These are phyloP conservation scores for Melanargia galathea DNA, from an alignment of 2,888 invertebrate genomes.

Conservation along the genomic window DNA sequence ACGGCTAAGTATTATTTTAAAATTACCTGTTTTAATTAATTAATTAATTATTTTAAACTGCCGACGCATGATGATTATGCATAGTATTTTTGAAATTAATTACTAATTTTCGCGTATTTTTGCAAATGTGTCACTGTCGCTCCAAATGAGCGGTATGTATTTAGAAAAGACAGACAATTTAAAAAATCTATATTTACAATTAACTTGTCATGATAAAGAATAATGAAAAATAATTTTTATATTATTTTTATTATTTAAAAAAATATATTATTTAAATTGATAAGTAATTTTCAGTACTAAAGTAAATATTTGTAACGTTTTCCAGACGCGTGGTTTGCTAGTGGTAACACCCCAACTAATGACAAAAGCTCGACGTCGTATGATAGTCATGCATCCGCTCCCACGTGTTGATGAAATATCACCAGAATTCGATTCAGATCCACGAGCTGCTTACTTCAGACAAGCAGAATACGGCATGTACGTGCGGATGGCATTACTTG, in stretches of 20 bases:
- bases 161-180: neutral
- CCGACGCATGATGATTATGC: no score
- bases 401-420: slow-evolving; percentile 98
- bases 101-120: no score
- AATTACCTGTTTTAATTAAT: no score
- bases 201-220: slow-evolving; percentile 9
- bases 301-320: slow-evolving; percentile 43
- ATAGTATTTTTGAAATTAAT: no score
- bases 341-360: slow-evolving; percentile 97
- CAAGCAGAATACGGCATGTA: slow-evolving; percentile 99
- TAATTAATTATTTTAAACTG: no score
- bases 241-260: no score
- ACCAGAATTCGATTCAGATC: slow-evolving; percentile 96
- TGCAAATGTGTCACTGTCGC: no score
- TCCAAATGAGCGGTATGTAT: no score
- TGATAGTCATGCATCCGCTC: slow-evolving; percentile 98
- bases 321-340: slow-evolving; percentile 92
- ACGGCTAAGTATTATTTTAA: no score
- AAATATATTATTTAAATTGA: no score
- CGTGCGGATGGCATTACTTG: slow-evolving; percentile 97
- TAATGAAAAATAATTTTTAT: neutral
- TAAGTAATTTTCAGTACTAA: neutral
- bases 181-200: neutral
- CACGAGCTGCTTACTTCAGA: slow-evolving; percentile 98
- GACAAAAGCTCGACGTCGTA: slow-evolving; percentile 95